A percentile compares a stretch with the other conserved stretches of the same genome.
These are phyloP conservation scores for Lepeophtheirus nordmannii DNA, from an alignment of 2,888 invertebrate genomes.

Conservation along the genomic window DNA sequence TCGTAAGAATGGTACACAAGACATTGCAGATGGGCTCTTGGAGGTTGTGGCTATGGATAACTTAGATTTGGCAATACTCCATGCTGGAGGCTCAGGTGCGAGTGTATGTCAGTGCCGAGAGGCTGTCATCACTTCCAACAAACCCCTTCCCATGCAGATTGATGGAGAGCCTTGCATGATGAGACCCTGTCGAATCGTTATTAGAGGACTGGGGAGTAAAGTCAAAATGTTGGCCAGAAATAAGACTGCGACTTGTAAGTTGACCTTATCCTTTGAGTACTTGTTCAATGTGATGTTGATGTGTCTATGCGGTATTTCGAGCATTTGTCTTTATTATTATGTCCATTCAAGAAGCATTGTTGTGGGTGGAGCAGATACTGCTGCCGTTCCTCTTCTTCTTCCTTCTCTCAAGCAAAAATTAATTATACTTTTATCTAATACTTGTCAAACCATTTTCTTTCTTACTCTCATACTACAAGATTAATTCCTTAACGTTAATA, in stretches of 20 bases:
- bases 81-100: slow-evolving; percentile 17
- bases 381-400: too few relatives aligned
- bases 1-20: slow-evolving; percentile 58
- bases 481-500: too few relatives aligned
- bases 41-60: slow-evolving; percentile 96
- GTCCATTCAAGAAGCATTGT: too few relatives aligned
- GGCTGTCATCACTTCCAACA: slow-evolving; percentile 7
- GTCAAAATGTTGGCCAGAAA: slow-evolving; percentile 16
- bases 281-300: background rate
- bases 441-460: too few relatives aligned
- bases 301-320: too few relatives aligned
- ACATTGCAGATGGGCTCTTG: slow-evolving; percentile 83
- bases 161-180: slow-evolving; percentile 21
- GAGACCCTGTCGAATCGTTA: slow-evolving; percentile 9
- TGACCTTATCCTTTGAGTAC: background rate
- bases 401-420: too few relatives aligned
- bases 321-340: too few relatives aligned
- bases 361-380: too few relatives aligned
- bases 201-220: background rate
- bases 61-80: slow-evolving; percentile 52
- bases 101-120: slow-evolving; percentile 13
- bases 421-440: too few relatives aligned
- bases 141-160: slow-evolving; percentile 19
- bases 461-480: too few relatives aligned
- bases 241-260: slow-evolving; percentile 22